A percentile compares a stretch with the other conserved stretches of the same genome.
Evolutionary conservation across 2,113 vertebrate genomes (phyloP).

Genomic region (Chaetops frenatus): DNA sequence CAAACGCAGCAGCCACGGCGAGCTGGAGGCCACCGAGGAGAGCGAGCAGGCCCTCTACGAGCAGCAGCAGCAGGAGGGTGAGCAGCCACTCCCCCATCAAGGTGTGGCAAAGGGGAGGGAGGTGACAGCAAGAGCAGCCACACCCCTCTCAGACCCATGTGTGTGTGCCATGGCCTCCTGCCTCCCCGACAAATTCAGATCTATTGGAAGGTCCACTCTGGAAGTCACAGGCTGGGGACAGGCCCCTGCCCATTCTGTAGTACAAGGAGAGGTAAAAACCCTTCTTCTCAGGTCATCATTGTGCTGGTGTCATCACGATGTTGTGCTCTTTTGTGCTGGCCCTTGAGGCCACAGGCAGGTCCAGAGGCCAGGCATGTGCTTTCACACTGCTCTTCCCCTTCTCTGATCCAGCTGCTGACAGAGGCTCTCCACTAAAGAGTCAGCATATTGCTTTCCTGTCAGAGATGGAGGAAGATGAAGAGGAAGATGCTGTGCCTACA

Average conservation of each 20-base stretch:
- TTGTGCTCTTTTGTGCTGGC: background rate
- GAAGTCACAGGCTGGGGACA: background rate
- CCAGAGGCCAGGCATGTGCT: rapidly evolving
- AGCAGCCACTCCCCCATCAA: background rate
- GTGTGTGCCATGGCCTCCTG: background rate
- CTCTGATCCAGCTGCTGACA: conserved; percentile 50
- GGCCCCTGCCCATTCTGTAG: background rate
- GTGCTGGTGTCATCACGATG: background rate
- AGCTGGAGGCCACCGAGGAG: conserved; percentile 76
- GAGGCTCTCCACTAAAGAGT: conserved; percentile 40
- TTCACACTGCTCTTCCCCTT: background rate
- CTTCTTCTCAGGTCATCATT: background rate
- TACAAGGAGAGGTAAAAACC: background rate
- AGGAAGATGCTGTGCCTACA: background rate
- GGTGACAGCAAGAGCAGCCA: background rate
- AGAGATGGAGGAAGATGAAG: conserved; percentile 62
- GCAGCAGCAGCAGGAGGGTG: conserved; percentile 70
- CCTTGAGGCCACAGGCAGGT: background rate
- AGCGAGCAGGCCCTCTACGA: conserved; percentile 71
- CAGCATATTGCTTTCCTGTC: conserved; percentile 63
- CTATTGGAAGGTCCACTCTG: background rate
- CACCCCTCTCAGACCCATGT: too few relatives aligned
- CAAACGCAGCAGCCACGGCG: conserved; percentile 76
- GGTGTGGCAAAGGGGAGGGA: background rate
- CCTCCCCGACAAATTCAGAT: background rate